Evolutionary conservation across 2,797 vertebrate species (phyloP), one percentile per base, ranked within the genome.

Genomic region (Pelochelys cantorii): DNA sequence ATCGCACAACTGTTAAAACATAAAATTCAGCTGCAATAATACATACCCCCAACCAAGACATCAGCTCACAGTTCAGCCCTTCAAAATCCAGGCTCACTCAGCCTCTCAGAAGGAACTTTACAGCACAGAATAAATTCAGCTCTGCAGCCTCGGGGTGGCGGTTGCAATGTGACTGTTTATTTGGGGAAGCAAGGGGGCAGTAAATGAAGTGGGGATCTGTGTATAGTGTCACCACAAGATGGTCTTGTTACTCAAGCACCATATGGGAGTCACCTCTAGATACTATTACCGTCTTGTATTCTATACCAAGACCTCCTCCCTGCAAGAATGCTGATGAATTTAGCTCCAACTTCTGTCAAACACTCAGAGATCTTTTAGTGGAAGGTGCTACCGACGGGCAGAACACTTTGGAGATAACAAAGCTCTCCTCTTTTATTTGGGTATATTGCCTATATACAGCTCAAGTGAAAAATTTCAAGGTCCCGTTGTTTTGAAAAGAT

Each of bases 311-410:
- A 25, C 71, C 34, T 74, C 5, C 31, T 68, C 31, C 15, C n/a
- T 10, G 31, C 17, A 68, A n/a, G 31, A 68, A 8, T 5, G 17
- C 37, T 48, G 37, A 42, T 25, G 23, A 22, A 34, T 23, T 42
- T 48, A 13, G 37, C 34, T 7, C 11, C 27, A 13, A 48, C 22
- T 37, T n/a, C 20, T 68, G n/a, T 42, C 55, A 68, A 77, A 56
- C 3, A 7, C 34, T 74, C 37, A 42, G 18, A 74, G 34, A 42
- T 74, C 65, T 8, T 34, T 17, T 5, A 10, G 1, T 20, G 22
- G 68, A 23, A 77, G 17, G 22, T 3, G 1, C n/a, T 14, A 11
- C 0, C 0, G 31, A 0, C 0, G 6, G 31, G 88, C 18, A 62
- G 56, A 75, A 31, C 7, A 12, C 53, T 89, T 60, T 53, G 6